Percentiles rank a stretch among this genome's conserved stretches.
These are phyloP conservation scores for Emys orbicularis DNA, from an alignment of 2,797 vertebrate genomes.

Conservation along the genomic window DNA sequence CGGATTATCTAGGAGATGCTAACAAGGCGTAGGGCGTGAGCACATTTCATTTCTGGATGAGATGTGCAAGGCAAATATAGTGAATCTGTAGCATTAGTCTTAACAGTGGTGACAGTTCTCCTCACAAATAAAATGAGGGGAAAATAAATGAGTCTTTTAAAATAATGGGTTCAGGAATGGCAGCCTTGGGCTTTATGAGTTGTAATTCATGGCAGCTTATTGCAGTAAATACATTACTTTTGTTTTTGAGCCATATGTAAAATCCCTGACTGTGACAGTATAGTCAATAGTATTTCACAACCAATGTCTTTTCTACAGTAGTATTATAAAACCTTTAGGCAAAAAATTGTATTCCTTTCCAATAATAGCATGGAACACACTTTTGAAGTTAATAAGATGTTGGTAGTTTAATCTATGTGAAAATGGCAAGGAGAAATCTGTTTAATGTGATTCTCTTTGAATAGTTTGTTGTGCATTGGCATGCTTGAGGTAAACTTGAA, in stretches of 20 bases:
- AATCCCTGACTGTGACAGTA: neutral
- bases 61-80: neutral
- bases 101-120: neutral
- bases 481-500: neutral
- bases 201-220: neutral
- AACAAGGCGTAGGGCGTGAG: neutral
- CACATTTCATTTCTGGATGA: neutral
- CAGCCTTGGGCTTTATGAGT: neutral
- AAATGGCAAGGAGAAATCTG: neutral
- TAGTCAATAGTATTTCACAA: neutral
- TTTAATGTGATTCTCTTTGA: neutral
- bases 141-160: slow-evolving; percentile 16
- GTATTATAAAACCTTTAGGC: neutral
- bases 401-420: slow-evolving; percentile 1
- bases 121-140: neutral
- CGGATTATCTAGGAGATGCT: neutral
- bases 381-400: slow-evolving; percentile 1
- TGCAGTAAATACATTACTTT: neutral
- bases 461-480: neutral
- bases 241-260: neutral
- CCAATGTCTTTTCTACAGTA: neutral
- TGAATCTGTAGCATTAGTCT: neutral
- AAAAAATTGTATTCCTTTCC: neutral
- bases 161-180: neutral
- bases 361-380: neutral